Base-by-base conservation (phyloP, 1,140 invertebrate genomes). In the Anthonomus grandis region DNA sequence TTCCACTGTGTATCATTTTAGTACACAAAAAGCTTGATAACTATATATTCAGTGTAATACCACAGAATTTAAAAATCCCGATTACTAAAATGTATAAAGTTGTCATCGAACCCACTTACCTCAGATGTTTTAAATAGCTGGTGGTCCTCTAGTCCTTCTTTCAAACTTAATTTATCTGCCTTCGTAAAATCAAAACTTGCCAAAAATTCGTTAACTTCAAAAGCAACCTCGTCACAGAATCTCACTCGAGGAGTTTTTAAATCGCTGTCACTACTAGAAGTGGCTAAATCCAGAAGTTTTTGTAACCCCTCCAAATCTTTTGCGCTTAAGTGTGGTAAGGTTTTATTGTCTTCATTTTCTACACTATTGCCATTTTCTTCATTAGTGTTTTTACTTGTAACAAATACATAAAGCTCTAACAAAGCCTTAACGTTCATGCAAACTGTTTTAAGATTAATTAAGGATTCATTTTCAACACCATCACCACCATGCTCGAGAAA, bases 131-230 rank as follows among this genome's bases (percentile, higher is more conserved):
- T 72, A 63, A 72, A 75, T 0, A 78, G 51, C 56, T 72, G 68
- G 49, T 75, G 70, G 13, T 71, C 63, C 1, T 74, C 64, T 19
- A 73, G 45, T 52, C 75, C 72, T 18, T 65, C 23, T 68, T 78
- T 78, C 42, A 79, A 63, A 31, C 47, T 57, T 2, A 78, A 69
- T 18, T 66, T 63, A 38, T 65, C 63, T 45, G 64, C 56, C 27
- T 65, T 64, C n/a, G 75, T 76, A 53, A 83, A 76, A 36, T 81
- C 74, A 66, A 87, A 86, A 59, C 77, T 78, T 4, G 73, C 74
- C 19, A 83, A 52, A 72, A 80, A 83, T 51, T 78, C 67, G 0
- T 65, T 62, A 15, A 67, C 56, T 6, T 54, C 57, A 18, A 64
- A 64, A 39, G 48, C 41, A 12, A 60, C 53, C n/a, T 66, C 56